These are phyloP conservation scores for Anthopleura sola DNA, from an alignment of 64 coral and sea anemone genomes.

Conservation along the genomic window DNA sequence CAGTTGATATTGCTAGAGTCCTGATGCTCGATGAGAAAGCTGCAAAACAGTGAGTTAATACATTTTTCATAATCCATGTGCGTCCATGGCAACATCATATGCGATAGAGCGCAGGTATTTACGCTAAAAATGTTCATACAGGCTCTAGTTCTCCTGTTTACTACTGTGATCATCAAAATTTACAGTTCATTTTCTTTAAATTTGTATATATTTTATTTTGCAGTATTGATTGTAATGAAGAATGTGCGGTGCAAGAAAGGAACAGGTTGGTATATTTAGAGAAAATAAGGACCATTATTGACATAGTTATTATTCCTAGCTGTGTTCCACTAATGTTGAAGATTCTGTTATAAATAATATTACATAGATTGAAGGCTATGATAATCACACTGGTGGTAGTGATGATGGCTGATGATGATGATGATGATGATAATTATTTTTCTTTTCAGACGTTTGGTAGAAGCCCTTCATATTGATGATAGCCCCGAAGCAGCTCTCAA, in stretches of 20 bases:
- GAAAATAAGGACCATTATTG: too few relatives aligned
- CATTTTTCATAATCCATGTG: neutral
- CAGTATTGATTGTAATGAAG: slow-evolving; percentile 81
- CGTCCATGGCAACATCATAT: neutral
- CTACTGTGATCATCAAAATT: too few relatives aligned
- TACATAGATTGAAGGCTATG: too few relatives aligned
- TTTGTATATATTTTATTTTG: neutral
- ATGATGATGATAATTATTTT: neutral
- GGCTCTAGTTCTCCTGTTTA: too few relatives aligned
- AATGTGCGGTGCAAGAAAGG: slow-evolving; percentile 70
- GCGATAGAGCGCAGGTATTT: too few relatives aligned
- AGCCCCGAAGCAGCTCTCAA: slow-evolving; percentile 42
- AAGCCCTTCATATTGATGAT: slow-evolving; percentile 67
- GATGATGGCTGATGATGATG: neutral
- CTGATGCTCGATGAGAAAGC: slow-evolving; percentile 74
- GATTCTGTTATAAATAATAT: too few relatives aligned
- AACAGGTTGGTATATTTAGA: slow-evolving; percentile 54
- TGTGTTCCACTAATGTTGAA: too few relatives aligned
- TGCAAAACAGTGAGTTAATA: slow-evolving; percentile 38
- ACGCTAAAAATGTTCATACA: too few relatives aligned
- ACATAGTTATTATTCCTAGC: neutral
- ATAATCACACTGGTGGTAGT: neutral
- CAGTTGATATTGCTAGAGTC: slow-evolving; percentile 77
- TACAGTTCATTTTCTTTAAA: too few relatives aligned
- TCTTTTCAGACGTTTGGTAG: slow-evolving; percentile 48